Evolutionary conservation across 2,888 invertebrate species (phyloP).

Genomic region (Dicranocentrus wangi): DNA sequence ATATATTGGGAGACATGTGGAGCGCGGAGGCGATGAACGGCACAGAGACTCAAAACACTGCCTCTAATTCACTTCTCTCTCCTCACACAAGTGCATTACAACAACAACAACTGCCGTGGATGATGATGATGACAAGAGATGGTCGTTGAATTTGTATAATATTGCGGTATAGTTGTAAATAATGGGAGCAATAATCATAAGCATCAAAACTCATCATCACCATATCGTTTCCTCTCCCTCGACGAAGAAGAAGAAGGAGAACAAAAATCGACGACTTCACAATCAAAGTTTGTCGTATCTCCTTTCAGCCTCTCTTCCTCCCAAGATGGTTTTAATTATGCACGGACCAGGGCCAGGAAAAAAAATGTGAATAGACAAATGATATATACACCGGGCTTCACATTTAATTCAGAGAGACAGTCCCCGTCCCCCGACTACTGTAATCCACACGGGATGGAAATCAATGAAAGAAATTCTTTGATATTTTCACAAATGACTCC

Average conservation of each 20-base stretch:
- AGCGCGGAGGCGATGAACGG: too few relatives aligned
- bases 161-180: constrained; percentile 11
- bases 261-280: neutral
- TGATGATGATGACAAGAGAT: too few relatives aligned
- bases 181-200: constrained; percentile 63
- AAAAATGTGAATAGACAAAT: constrained; percentile 15
- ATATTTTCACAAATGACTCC: constrained; percentile 71
- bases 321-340: constrained; percentile 73
- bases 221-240: too few relatives aligned
- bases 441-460: constrained; percentile 48
- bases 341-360: constrained; percentile 67
- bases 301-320: constrained; percentile 37
- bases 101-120: too few relatives aligned
- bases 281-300: constrained; percentile 3
- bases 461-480: constrained; percentile 73
- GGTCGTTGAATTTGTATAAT: neutral
- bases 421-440: too few relatives aligned
- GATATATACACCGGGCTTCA: constrained; percentile 33
- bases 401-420: constrained; percentile 50
- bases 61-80: too few relatives aligned
- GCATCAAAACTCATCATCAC: constrained; percentile 64
- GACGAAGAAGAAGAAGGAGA: too few relatives aligned
- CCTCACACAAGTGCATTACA: too few relatives aligned
- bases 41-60: too few relatives aligned
- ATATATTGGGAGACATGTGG: too few relatives aligned